Evolutionary conservation across 2,797 vertebrate species (phyloP).

Genomic region (Tokudaia tokunoshimensis): DNA sequence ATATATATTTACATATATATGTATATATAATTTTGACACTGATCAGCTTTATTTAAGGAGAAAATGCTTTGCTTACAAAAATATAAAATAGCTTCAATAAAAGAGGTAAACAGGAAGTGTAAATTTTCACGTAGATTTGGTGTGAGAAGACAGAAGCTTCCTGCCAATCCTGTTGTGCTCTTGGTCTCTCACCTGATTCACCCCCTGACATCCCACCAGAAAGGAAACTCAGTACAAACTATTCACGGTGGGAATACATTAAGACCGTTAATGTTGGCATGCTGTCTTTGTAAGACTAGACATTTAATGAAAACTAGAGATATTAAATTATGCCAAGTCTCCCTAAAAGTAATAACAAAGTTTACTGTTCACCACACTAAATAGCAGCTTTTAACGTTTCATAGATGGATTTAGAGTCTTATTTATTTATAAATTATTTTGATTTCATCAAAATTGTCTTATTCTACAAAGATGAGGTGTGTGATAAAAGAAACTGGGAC

Average conservation of each 20-base stretch:
- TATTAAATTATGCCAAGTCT: background rate
- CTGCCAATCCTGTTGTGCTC: background rate
- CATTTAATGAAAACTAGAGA: background rate
- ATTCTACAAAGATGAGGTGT: background rate
- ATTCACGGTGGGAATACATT: background rate
- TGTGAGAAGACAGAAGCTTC: background rate
- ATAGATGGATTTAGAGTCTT: background rate
- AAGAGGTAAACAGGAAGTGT: background rate
- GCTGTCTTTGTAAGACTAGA: background rate
- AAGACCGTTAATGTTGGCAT: background rate
- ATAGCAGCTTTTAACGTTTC: background rate
- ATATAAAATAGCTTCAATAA: background rate
- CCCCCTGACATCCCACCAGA: background rate
- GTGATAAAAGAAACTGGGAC: background rate
- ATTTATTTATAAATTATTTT: background rate
- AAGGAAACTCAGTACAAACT: background rate
- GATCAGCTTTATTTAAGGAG: background rate
- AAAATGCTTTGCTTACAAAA: background rate
- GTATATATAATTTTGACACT: background rate
- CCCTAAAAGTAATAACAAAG: background rate
- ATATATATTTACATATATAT: background rate
- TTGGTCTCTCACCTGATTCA: background rate
- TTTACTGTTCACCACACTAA: background rate
- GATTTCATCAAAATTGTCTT: background rate
- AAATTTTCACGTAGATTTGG: background rate